phyloP scores from a whole-genome alignment of 2,888 invertebrate species.

The Drosophila emarginata region DNA sequence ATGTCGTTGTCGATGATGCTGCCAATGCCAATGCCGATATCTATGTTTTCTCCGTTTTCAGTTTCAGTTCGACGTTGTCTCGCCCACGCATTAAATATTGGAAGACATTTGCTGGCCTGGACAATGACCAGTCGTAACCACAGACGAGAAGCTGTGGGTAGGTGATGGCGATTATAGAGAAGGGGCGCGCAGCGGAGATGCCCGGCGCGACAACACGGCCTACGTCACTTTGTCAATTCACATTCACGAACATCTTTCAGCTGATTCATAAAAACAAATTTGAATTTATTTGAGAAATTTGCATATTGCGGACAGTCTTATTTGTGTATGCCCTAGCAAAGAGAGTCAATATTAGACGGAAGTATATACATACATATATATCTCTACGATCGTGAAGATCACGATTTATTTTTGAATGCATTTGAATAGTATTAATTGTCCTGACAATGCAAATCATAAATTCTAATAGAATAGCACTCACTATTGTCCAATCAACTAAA shows the following conservation, averaged over 20 bases:
- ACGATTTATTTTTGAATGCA: no score
- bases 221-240: constrained; percentile 37
- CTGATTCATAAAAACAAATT: constrained; percentile 71
- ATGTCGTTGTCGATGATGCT: constrained; percentile 40
- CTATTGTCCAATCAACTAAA: no score
- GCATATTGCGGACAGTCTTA: not conserved
- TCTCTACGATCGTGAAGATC: no score
- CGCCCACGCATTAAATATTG: constrained; percentile 72
- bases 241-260: constrained; percentile 27
- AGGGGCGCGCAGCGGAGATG: not conserved
- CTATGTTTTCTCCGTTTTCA: constrained; percentile 4
- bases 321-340: constrained; percentile 16
- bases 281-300: constrained; percentile 52
- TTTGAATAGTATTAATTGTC: no score
- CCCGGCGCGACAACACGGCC: not conserved
- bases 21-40: constrained; percentile 37
- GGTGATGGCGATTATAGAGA: not conserved
- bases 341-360: not conserved
- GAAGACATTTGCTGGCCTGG: constrained; percentile 45
- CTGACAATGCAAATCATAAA: no score
- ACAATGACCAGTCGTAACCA: constrained; percentile 28
- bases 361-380: no score
- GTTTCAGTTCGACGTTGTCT: constrained; percentile 45
- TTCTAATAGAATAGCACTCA: no score
- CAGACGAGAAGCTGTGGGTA: not conserved